Evolutionary conservation across 2,888 invertebrate species (phyloP).

Genomic region (Thumatha senex): DNA sequence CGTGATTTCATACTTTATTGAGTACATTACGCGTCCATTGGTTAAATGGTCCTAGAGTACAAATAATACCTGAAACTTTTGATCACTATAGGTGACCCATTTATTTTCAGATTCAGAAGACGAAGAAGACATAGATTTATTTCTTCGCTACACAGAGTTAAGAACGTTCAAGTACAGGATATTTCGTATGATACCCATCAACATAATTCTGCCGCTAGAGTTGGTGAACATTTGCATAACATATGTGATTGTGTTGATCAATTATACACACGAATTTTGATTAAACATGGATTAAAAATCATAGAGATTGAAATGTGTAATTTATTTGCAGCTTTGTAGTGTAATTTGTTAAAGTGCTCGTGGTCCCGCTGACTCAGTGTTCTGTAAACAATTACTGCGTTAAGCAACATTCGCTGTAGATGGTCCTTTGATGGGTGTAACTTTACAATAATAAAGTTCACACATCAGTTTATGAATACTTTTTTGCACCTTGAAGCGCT

Average conservation of each 20-base stretch:
- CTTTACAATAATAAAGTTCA: too few relatives aligned
- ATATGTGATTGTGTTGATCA: slow-evolving; percentile 68
- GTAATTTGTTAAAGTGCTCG: too few relatives aligned
- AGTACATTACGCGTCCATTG: too few relatives aligned
- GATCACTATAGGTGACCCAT: too few relatives aligned
- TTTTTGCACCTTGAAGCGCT: too few relatives aligned
- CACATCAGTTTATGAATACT: too few relatives aligned
- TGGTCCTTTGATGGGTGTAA: too few relatives aligned
- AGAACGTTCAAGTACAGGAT: slow-evolving; percentile 59
- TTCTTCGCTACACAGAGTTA: slow-evolving; percentile 59
- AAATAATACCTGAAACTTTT: too few relatives aligned
- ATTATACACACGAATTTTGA: slow-evolving; percentile 68
- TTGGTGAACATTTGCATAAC: slow-evolving; percentile 61
- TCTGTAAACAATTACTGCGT: neutral
- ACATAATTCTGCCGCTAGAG: slow-evolving; percentile 57
- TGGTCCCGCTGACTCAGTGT: neutral
- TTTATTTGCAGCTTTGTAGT: too few relatives aligned
- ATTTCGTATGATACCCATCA: slow-evolving; percentile 65
- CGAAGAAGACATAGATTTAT: slow-evolving; percentile 51
- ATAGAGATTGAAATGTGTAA: neutral
- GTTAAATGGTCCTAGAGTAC: too few relatives aligned
- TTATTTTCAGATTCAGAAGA: slow-evolving; percentile 2
- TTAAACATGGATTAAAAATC: slow-evolving; percentile 7
- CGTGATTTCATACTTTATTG: too few relatives aligned
- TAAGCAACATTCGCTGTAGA: too few relatives aligned